Percentiles rank a stretch among this genome's conserved stretches.
These are phyloP conservation scores for Teleogryllus occipitalis DNA, from an alignment of 1,140 invertebrate species.

Conservation along the genomic window DNA sequence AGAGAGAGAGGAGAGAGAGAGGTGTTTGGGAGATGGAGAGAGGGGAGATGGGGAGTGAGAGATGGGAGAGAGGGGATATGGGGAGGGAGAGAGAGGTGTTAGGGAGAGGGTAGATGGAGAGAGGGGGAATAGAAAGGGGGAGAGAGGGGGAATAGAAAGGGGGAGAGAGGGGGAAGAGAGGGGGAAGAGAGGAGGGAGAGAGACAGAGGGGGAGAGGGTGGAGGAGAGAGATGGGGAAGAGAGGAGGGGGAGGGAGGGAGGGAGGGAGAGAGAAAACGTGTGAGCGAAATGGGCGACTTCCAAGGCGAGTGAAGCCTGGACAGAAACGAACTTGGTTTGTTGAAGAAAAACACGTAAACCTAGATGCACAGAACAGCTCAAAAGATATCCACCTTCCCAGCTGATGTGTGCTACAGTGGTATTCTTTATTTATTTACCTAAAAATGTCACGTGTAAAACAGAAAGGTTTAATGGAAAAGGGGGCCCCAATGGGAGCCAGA, in stretches of 20 bases:
- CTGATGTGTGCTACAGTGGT: no score
- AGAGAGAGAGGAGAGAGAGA: background rate
- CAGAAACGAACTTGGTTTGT: background rate
- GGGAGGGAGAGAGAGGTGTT: background rate
- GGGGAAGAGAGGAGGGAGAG: constrained; percentile 11
- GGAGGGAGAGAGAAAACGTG: background rate
- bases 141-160: constrained; percentile 10
- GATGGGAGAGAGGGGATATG: background rate
- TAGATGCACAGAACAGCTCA: no score
- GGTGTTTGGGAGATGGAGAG: background rate
- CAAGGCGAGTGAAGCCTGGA: background rate
- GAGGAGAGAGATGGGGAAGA: background rate
- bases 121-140: background rate
- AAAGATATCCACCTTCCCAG: no score
- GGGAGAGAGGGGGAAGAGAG: constrained; percentile 10
- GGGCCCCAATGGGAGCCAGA: no score
- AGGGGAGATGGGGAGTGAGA: background rate
- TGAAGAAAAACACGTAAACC: no score
- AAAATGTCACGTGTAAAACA: no score
- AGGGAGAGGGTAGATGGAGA: background rate
- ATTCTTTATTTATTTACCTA: no score
- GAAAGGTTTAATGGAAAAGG: no score
- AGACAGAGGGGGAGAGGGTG: constrained; percentile 6
- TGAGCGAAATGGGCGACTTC: background rate
- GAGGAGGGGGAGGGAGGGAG: background rate